Conservation (phyloP, 2,797 vertebrate genomes). For the Heliangelus exortis region DNA sequence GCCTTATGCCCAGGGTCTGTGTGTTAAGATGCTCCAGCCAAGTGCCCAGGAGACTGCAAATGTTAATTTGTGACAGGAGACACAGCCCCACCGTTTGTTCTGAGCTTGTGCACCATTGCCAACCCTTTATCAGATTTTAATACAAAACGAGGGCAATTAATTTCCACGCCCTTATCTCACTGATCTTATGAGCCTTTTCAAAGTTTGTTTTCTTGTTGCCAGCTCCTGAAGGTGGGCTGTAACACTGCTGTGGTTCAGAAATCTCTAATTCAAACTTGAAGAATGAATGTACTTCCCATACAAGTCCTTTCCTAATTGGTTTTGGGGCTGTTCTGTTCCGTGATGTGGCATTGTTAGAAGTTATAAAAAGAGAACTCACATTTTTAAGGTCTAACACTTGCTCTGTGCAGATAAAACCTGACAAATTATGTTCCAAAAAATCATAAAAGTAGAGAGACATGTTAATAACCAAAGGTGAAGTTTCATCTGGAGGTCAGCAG, state of each 20-base stretch:
- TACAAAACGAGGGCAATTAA: conserved; percentile 57
- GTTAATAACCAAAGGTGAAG: conserved; percentile 85
- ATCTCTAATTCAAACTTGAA: conserved; percentile 41
- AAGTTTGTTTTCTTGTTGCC: conserved; percentile 29
- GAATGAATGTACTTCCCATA: conserved; percentile 4
- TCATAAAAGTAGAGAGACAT: conserved; percentile 84
- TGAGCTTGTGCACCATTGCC: neutral
- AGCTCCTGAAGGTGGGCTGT: neutral
- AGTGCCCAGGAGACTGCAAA: accelerated
- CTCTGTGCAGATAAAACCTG: conserved; percentile 85
- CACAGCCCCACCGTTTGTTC: accelerated
- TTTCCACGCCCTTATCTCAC: conserved; percentile 45
- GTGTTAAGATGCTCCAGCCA: neutral
- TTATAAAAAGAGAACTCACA: conserved; percentile 82
- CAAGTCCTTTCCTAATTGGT: conserved; percentile 74
- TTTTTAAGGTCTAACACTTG: conserved; percentile 81
- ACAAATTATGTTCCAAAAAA: conserved; percentile 85
- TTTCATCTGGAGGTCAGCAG: conserved; percentile 83
- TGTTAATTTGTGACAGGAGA: neutral
- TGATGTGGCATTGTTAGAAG: conserved; percentile 84
- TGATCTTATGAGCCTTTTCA: conserved; percentile 54
- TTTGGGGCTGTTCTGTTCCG: conserved; percentile 68
- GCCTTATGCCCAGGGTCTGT: neutral
- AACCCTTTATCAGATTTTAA: conserved; percentile 41
- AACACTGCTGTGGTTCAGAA: conserved; percentile 39